Evolutionary conservation across 2,113 vertebrate genomes (phyloP).

Genomic region (Muscicapa adusta): DNA sequence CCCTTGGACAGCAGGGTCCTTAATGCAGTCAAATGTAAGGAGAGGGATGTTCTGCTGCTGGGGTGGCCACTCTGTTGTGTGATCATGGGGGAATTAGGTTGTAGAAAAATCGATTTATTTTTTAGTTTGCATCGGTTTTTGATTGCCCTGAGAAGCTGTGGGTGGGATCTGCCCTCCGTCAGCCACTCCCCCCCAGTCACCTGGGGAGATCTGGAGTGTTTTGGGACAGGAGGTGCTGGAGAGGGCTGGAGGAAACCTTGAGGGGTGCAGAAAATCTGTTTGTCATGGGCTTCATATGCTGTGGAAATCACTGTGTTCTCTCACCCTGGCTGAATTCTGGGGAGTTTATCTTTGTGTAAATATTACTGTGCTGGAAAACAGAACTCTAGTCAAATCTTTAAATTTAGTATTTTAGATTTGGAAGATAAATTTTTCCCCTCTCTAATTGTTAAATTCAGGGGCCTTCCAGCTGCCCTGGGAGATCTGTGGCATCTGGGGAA

Average conservation of each 20-base stretch:
- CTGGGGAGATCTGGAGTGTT: not conserved
- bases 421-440: not conserved
- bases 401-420: not conserved
- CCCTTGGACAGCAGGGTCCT: slow-evolving; percentile 93
- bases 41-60: not conserved
- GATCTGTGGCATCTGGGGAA: not conserved
- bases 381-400: not conserved
- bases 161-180: not conserved
- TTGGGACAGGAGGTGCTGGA: not conserved
- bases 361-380: not conserved
- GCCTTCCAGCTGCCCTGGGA: not conserved
- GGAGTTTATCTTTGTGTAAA: not conserved
- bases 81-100: not conserved
- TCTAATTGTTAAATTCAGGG: not conserved
- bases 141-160: not conserved
- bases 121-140: not conserved
- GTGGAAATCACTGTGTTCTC: not conserved
- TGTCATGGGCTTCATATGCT: accelerated
- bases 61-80: not conserved
- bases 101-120: not conserved
- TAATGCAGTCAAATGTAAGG: slow-evolving; percentile 94
- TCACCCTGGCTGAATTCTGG: not conserved
- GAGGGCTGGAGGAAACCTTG: not conserved
- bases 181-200: not conserved
- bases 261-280: not conserved